phyloP scores from a whole-genome alignment of 2,797 vertebrate genomes.

The Falco novaeseelandiae region DNA sequence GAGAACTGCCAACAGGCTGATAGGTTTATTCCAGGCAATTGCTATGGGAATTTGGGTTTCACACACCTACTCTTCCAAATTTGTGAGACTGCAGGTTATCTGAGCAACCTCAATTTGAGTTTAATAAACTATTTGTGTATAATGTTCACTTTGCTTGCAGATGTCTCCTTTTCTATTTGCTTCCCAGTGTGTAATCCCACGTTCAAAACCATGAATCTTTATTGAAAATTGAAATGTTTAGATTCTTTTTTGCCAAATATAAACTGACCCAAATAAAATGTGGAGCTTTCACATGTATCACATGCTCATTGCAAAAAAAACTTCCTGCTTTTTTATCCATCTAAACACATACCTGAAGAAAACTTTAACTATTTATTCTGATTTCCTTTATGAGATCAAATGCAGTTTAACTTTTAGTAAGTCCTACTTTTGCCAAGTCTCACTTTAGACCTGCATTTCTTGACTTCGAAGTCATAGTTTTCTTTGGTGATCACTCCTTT shows the following conservation, averaged over 20 bases:
- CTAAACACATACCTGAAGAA: not conserved
- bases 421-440: not conserved
- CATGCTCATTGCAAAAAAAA: not conserved
- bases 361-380: not conserved
- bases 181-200: not conserved
- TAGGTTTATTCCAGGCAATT: not conserved
- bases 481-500: slow-evolving; percentile 32
- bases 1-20: not conserved
- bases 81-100: not conserved
- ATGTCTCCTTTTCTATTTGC: not conserved
- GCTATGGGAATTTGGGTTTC: not conserved
- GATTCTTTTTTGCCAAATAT: not conserved
- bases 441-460: slow-evolving; percentile 24
- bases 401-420: not conserved
- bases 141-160: not conserved
- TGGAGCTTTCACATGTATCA: not conserved
- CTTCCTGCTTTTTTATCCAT: not conserved
- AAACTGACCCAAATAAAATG: not conserved
- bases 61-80: not conserved
- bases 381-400: slow-evolving; percentile 8
- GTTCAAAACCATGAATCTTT: not conserved
- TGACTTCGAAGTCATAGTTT: slow-evolving; percentile 35
- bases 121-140: not conserved
- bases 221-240: not conserved
- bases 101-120: not conserved